These are phyloP conservation scores for Heliconius nattereri DNA, from an alignment of 1,140 invertebrate genomes.

Conservation along the genomic window DNA sequence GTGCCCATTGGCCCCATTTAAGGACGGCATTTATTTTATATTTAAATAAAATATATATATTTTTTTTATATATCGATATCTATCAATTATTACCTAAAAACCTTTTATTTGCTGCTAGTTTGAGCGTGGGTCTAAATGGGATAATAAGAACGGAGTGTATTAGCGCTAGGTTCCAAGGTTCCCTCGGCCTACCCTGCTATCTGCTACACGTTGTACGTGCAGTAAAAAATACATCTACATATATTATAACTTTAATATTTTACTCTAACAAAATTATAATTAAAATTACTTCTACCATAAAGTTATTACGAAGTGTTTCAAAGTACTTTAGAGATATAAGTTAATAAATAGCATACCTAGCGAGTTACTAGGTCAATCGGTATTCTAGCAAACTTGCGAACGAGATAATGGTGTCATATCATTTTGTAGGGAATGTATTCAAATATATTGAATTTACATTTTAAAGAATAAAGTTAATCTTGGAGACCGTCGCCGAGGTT, in stretches of 20 bases:
- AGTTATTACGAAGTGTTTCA: background rate
- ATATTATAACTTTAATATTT: background rate
- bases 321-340: conserved; percentile 1
- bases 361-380: conserved; percentile 4
- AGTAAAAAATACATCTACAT: background rate
- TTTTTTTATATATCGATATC: no score
- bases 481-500: no score
- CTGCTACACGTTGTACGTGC: background rate
- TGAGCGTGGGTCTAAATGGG: no score
- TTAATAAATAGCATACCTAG: conserved; percentile 5
- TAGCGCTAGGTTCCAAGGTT: background rate
- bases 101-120: no score
- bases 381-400: conserved; percentile 6
- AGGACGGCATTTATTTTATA: no score
- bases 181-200: background rate
- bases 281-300: background rate
- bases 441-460: no score
- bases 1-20: no score
- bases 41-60: no score
- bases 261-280: background rate
- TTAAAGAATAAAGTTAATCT: no score
- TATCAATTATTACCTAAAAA: no score
- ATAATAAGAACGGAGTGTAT: no score
- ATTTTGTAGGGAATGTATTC: background rate
- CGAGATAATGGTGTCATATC: background rate